A percentile compares a stretch with the other conserved stretches of the same genome.
Conservation (phyloP, 2,797 vertebrate species). For the Huso huso region DNA sequence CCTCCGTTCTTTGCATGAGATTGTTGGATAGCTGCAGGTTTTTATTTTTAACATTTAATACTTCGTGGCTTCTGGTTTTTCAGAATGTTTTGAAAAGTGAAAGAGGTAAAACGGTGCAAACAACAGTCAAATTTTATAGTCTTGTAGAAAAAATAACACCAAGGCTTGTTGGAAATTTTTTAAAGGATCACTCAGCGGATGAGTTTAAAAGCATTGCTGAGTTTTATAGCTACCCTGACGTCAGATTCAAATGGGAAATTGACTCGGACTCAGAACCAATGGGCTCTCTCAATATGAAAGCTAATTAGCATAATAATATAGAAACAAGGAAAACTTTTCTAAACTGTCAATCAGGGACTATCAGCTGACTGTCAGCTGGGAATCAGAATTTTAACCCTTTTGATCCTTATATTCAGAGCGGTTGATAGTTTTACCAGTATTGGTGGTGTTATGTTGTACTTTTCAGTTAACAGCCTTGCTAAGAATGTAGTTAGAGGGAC, state of each 20-base stretch:
- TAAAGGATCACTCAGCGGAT: constrained; percentile 83
- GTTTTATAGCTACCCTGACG: constrained; percentile 93
- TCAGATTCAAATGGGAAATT: constrained; percentile 72
- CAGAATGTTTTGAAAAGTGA: constrained; percentile 74
- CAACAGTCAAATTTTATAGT: constrained; percentile 51
- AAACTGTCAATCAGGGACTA: constrained; percentile 75
- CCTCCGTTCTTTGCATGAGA: constrained; percentile 68
- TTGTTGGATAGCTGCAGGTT: constrained; percentile 56
- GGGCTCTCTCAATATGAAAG: constrained; percentile 48
- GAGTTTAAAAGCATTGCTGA: constrained; percentile 93
- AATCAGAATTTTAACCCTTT: constrained; percentile 46
- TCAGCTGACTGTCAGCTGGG: constrained; percentile 96
- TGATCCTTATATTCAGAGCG: constrained; percentile 1
- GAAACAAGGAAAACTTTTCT: constrained; percentile 81
- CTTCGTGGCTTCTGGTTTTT: constrained; percentile 76
- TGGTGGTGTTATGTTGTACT: too few species aligned
- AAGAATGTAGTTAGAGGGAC: too few species aligned
- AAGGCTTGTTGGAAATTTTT: constrained; percentile 72
- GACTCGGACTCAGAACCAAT: constrained; percentile 78
- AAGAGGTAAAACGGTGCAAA: constrained; percentile 70
- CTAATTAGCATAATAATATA: constrained; percentile 86
- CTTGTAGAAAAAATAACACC: constrained; percentile 38
- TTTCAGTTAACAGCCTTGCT: too few species aligned
- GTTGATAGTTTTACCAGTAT: neutral
- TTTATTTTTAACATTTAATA: constrained; percentile 75